Percentiles rank a stretch among this genome's conserved stretches.
phyloP scores from a whole-genome alignment of 2,113 vertebrate genomes.

The Aplodontia rufa region DNA sequence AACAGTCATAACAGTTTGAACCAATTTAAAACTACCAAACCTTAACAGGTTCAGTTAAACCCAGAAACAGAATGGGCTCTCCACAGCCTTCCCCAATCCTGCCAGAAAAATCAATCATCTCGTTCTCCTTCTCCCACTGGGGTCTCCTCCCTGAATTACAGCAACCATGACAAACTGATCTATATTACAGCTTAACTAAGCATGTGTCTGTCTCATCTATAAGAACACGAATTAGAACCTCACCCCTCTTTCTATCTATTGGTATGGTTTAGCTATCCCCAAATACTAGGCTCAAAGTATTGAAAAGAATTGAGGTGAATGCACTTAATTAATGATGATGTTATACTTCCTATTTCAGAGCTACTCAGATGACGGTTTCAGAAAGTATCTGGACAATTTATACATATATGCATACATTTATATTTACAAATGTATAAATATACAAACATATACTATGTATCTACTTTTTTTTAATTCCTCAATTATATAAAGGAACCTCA shows the following conservation, averaged over 20 bases:
- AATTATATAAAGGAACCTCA: neutral
- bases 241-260: neutral
- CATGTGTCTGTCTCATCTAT: neutral
- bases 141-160: neutral
- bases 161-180: neutral
- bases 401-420: no score
- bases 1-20: neutral
- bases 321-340: neutral
- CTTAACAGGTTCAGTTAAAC: neutral
- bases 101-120: neutral
- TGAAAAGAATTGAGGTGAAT: neutral
- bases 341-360: neutral
- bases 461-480: neutral
- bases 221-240: neutral
- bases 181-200: neutral
- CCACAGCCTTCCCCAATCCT: neutral
- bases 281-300: neutral
- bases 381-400: slow-evolving; percentile 8
- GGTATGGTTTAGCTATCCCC: neutral
- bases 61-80: neutral
- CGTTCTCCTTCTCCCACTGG: neutral
- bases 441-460: neutral
- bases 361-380: neutral
- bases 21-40: slow-evolving; percentile 8
- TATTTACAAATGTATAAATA: slow-evolving; percentile 9